phyloP scores from a whole-genome alignment of 2,888 invertebrate species.

The Leptodirus hochenwartii region DNA sequence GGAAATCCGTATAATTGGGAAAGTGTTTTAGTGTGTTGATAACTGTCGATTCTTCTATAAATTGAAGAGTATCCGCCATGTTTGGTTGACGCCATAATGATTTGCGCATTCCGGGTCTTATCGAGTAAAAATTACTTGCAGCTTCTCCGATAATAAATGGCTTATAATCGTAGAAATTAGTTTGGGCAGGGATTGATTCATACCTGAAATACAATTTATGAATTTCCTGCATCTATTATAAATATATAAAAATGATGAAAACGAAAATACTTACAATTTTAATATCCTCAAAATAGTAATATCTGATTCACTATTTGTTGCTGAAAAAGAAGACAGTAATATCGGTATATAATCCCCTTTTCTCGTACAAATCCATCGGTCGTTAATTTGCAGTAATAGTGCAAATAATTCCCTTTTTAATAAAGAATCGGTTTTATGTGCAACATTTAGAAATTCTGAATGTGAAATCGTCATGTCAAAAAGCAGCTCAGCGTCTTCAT shows the following conservation, averaged over 20 bases:
- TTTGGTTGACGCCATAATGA: constrained; percentile 54
- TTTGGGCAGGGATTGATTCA: constrained; percentile 18
- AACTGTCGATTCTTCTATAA: constrained; percentile 45
- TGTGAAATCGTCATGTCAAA: constrained; percentile 62
- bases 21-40: constrained; percentile 50
- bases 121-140: constrained; percentile 59
- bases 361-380: no score
- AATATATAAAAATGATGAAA: not conserved
- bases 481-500: constrained; percentile 32
- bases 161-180: constrained; percentile 27
- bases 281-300: constrained; percentile 48
- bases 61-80: constrained; percentile 50
- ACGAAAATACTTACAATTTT: constrained; percentile 46
- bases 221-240: not conserved
- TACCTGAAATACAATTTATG: constrained; percentile 21
- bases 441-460: constrained; percentile 55
- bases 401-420: constrained; percentile 44
- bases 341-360: constrained; percentile 57
- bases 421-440: constrained; percentile 33
- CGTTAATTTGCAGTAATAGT: constrained; percentile 40
- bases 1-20: constrained; percentile 27
- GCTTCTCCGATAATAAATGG: constrained; percentile 75
- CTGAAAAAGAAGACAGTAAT: constrained; percentile 61
- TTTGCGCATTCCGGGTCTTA: constrained; percentile 35
- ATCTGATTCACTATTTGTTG: constrained; percentile 49